Percentiles rank a stretch among this genome's conserved stretches.
These are phyloP conservation scores for Myotis davidii DNA, from an alignment of 2,113 vertebrate genomes.

Conservation along the genomic window DNA sequence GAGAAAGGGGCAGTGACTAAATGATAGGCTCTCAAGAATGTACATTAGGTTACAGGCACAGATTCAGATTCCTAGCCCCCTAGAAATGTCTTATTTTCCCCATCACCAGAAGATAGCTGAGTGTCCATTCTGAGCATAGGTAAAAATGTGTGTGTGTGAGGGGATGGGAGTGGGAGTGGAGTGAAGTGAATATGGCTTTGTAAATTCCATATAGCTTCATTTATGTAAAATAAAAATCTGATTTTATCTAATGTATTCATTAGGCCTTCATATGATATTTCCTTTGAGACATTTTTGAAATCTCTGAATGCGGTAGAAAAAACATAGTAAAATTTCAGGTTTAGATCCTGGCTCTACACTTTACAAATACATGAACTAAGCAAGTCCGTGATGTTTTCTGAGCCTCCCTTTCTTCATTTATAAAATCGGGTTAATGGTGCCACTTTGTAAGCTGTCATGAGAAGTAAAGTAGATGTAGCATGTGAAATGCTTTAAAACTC, in stretches of 20 bases:
- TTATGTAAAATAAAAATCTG: neutral
- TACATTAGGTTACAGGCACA: too few relatives aligned
- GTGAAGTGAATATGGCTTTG: neutral
- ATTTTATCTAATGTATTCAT: neutral
- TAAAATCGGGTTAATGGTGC: neutral
- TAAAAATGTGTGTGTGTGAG: neutral
- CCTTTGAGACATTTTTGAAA: neutral
- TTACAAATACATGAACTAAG: neutral
- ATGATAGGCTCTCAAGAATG: too few relatives aligned
- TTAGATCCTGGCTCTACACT: neutral
- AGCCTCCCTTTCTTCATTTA: neutral
- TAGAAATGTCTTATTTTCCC: too few relatives aligned
- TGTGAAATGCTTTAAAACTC: neutral
- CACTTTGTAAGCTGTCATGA: neutral
- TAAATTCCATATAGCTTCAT: neutral
- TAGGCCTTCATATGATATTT: neutral
- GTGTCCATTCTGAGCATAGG: neutral
- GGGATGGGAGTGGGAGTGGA: fast-evolving
- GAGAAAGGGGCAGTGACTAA: too few relatives aligned
- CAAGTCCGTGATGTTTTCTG: neutral
- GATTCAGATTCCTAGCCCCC: too few relatives aligned
- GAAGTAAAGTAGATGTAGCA: neutral
- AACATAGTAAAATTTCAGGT: neutral
- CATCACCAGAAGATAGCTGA: neutral
- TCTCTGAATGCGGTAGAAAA: neutral